A percentile compares a stretch with the other conserved stretches of the same genome.
Evolutionary conservation across 2,888 invertebrate species (phyloP).

Genomic region (Drosophila pseudotalamancana): DNA sequence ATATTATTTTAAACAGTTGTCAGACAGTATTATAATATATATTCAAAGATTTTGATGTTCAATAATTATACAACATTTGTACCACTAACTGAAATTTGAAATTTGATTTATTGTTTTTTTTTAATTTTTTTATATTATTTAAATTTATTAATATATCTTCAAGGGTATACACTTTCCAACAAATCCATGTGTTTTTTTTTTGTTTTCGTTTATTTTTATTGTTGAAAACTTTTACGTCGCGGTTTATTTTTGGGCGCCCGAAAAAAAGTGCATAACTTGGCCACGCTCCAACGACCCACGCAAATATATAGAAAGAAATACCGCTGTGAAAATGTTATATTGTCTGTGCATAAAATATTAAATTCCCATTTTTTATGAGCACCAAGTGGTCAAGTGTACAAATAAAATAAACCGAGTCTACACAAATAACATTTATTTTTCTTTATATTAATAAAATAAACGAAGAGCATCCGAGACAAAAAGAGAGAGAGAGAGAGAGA

Average conservation of each 20-base stretch:
- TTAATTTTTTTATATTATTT: neutral
- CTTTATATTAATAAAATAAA: slow-evolving; percentile 19
- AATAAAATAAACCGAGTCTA: slow-evolving; percentile 43
- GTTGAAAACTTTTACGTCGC: slow-evolving; percentile 44
- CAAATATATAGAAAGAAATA: slow-evolving; percentile 43
- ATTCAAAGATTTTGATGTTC: neutral
- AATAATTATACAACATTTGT: no score
- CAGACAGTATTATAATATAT: no score
- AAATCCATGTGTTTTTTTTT: neutral
- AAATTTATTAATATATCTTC: neutral
- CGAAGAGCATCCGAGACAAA: neutral
- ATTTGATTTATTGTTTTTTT: neutral
- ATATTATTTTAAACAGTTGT: no score
- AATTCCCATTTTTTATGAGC: slow-evolving; percentile 73
- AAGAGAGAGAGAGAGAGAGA: neutral
- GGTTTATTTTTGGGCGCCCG: slow-evolving; percentile 65
- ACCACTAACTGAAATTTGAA: neutral
- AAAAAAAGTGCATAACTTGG: slow-evolving; percentile 76
- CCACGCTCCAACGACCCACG: slow-evolving; percentile 72
- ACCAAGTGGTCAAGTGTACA: slow-evolving; percentile 66
- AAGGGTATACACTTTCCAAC: slow-evolving; percentile 13
- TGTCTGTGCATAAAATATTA: slow-evolving; percentile 60
- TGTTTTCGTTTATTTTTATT: slow-evolving; percentile 20
- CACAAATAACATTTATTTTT: slow-evolving; percentile 42
- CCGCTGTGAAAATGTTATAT: slow-evolving; percentile 55